Base-by-base conservation (phyloP, 2,888 invertebrate species). In the Pelosia muscerda region DNA sequence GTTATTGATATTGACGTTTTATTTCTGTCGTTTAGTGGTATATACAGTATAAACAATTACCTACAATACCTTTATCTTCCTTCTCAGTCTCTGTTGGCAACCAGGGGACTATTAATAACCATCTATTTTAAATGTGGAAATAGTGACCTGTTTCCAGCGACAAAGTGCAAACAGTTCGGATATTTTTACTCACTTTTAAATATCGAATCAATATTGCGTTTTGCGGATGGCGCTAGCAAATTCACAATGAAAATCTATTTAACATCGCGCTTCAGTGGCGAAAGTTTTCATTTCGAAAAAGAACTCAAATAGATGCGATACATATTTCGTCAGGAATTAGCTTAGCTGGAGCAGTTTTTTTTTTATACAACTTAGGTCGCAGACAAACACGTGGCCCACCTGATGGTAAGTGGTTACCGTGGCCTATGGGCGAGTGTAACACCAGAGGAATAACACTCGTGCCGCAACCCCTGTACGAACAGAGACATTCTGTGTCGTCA, bases 101-200 rank as follows among this genome's bases (percentile, higher is more conserved):
- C 49, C 49, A 49, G 19, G 49, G n/a, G n/a, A 49, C 49, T 49
- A 49, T 49, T 49, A 49, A 49, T 49, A 49, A 19, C n/a, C 19
- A 19, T n/a, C 49, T 49, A 49, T 49, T 8, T 49, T 49, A 0
- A 49, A 49, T n/a, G n/a, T 49, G 49, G 49, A 49, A n/a, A 57
- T n/a, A n/a, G n/a, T 9, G n/a, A n/a, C n/a, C 31, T n/a, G 57
- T n/a, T 58, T 58, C 11, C n/a, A 22, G 22, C 31, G 22, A 11
- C 13, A 58, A 58, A 58, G 22, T 34, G 23, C 23, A 22, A 15
- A 34, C 31, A n/a, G n/a, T 49, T 49, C n/a, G 49, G n/a, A 23
- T 15, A n/a, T 61, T 61, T 61, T 61, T 49, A 60, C 42, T 5
- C 42, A 25, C 26, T 49, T 49, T 42, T n/a, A 26, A 49, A 10